phyloP scores from a whole-genome alignment of 1,140 invertebrate genomes.

The Halictus rubicundus region DNA sequence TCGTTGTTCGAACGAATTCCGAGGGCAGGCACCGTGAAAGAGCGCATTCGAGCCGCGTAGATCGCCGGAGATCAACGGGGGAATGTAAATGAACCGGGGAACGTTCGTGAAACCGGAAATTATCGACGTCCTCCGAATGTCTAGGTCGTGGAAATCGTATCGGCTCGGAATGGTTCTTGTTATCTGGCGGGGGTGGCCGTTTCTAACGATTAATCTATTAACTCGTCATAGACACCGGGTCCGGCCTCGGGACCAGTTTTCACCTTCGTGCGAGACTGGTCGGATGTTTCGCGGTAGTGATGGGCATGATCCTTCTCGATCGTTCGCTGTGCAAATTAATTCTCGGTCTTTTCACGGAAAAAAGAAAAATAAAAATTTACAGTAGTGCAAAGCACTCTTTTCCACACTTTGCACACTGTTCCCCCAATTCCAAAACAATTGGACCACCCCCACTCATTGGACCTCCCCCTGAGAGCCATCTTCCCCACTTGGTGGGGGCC shows the following conservation, averaged over 20 bases:
- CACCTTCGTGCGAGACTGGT: slow-evolving; percentile 38
- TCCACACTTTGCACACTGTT: too few relatives aligned
- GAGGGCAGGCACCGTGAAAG: slow-evolving; percentile 17
- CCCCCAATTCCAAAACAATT: too few relatives aligned
- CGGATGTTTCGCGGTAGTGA: neutral
- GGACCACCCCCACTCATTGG: too few relatives aligned
- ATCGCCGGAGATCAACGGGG: slow-evolving; percentile 13
- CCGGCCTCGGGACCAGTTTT: slow-evolving; percentile 53
- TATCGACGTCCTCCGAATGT: slow-evolving; percentile 60
- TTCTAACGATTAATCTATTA: slow-evolving; percentile 69
- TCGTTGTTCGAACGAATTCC: slow-evolving; percentile 10
- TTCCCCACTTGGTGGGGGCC: too few relatives aligned
- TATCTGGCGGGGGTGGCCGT: slow-evolving; percentile 43
- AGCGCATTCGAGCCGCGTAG: neutral
- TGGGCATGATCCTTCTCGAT: too few relatives aligned
- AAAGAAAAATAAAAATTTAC: too few relatives aligned
- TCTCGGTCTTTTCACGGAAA: too few relatives aligned
- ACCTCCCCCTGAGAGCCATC: too few relatives aligned
- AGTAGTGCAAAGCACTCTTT: too few relatives aligned
- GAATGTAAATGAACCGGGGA: slow-evolving; percentile 45
- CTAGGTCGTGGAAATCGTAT: slow-evolving; percentile 61
- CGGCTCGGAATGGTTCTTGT: neutral
- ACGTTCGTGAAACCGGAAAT: slow-evolving; percentile 50
- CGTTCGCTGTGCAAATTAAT: too few relatives aligned
- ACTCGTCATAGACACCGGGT: slow-evolving; percentile 55